Conservation (phyloP, 1,140 invertebrate genomes). For the Subanguina moxae region DNA sequence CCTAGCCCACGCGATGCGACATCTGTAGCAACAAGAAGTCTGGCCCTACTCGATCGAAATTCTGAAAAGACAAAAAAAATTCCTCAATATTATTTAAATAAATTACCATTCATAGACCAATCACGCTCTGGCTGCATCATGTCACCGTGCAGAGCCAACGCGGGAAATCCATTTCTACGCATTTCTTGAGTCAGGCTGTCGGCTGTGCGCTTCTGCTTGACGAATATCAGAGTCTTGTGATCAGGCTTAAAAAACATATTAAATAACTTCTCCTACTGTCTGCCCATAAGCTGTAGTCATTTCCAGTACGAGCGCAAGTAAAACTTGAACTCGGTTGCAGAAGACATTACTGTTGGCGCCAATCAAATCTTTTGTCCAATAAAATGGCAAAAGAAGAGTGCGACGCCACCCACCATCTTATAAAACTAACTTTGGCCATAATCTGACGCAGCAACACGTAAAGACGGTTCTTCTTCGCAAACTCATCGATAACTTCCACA, state of each 20-base stretch:
- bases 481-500: conserved; percentile 52
- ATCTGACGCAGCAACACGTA: conserved; percentile 42
- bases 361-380: conserved; percentile 63
- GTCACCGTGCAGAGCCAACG: conserved; percentile 64
- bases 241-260: conserved; percentile 38
- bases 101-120: conserved; percentile 60
- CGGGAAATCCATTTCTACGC: conserved; percentile 74
- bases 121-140: conserved; percentile 64
- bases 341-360: background rate
- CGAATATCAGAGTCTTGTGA: conserved; percentile 74
- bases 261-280: too few species aligned
- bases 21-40: conserved; percentile 93
- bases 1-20: conserved; percentile 94
- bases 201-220: conserved; percentile 91
- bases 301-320: background rate
- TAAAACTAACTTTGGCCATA: conserved; percentile 23
- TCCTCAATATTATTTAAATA: background rate
- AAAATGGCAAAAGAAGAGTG: conserved; percentile 7
- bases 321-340: background rate
- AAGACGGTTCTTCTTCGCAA: conserved; percentile 44
- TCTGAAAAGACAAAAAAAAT: conserved; percentile 65
- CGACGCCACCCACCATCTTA: background rate
- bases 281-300: background rate
- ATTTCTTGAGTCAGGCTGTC: conserved; percentile 89
- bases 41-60: conserved; percentile 82